Evolutionary conservation across 2,113 vertebrate species (phyloP).

Genomic region (Lathamus discolor): DNA sequence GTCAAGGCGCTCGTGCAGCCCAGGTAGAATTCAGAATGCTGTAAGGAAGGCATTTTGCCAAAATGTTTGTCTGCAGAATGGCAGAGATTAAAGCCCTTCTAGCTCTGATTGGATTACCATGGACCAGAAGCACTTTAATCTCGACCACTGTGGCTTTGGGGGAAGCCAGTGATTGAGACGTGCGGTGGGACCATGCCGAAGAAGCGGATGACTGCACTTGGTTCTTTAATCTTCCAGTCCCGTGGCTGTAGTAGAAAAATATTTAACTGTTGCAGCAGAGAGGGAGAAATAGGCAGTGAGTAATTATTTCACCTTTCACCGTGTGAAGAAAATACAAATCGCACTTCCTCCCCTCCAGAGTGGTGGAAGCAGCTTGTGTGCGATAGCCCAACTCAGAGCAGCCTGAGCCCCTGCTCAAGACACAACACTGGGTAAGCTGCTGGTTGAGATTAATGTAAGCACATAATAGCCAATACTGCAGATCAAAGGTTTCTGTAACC

Average conservation of each 20-base stretch:
- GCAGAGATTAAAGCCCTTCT: slow-evolving; percentile 47
- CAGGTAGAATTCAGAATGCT: background rate
- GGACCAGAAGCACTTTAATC: slow-evolving; percentile 67
- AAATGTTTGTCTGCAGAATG: slow-evolving; percentile 37
- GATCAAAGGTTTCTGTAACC: background rate
- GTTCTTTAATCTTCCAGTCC: slow-evolving; percentile 35
- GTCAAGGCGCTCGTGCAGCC: background rate
- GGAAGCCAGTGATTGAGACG: slow-evolving; percentile 35
- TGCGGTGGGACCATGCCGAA: slow-evolving; percentile 15
- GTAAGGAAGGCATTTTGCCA: slow-evolving; percentile 53
- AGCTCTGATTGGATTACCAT: slow-evolving; percentile 68
- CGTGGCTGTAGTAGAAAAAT: slow-evolving; percentile 1
- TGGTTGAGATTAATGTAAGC: background rate
- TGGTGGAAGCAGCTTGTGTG: background rate
- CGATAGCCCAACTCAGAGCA: background rate
- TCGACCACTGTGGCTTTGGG: slow-evolving; percentile 28
- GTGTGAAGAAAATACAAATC: background rate
- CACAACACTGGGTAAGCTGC: background rate
- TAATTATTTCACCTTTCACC: slow-evolving; percentile 18
- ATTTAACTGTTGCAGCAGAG: slow-evolving; percentile 37
- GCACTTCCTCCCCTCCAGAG: background rate
- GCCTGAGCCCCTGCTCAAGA: background rate
- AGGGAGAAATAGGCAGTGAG: background rate
- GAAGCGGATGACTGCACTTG: slow-evolving; percentile 47
- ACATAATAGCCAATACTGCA: background rate